Evolutionary conservation across 2,797 vertebrate species (phyloP), one percentile per base, ranked within the genome.

Genomic region (Prionace glauca): DNA sequence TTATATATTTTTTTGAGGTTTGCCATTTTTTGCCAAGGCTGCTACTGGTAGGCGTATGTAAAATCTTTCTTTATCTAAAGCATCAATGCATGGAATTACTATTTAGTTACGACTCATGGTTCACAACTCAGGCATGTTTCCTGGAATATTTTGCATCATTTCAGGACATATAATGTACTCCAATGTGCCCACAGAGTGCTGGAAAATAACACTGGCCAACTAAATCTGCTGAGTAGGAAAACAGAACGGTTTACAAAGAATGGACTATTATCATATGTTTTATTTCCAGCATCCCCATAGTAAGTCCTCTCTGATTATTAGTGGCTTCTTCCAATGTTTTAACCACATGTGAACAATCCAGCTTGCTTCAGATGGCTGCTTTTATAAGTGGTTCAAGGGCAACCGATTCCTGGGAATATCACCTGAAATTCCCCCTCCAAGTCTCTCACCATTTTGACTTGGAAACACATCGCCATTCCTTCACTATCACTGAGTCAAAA

Each of bases 131-230:
- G 12, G 29, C 60, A 93, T 84, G 65, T 50, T 93, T 93, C 50
- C 32, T 93, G 90, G 29, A 93, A 62, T 36, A 69, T 36, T 93
- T 36, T 67, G 62, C 65, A 69, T 93, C 62, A 69, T 69, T 93
- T 69, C 32, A 69, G n/a, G 91, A 93, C 29, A 36, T 7, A 92
- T 65, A 20, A 41, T 67, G 36, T 60, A 24, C 26, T 60, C 29
- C 86, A 88, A 29, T 88, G 86, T 12, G 50, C 79, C 18, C 18
- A 14, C 24, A 92, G 62, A 67, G 90, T 93, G 65, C 62, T 93
- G 91, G n/a, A 69, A 41, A 92, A 41, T 67, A 93, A 69, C 29
- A 67, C 36, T 93, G 90, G 60, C 90, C 90, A 93, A 93, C n/a
- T 41, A 93, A 36, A 3, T 93, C 65, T 93, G 14, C 18, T 93